phyloP scores from a whole-genome alignment of 2,888 invertebrate genomes.

The Eupsilia transversa region DNA sequence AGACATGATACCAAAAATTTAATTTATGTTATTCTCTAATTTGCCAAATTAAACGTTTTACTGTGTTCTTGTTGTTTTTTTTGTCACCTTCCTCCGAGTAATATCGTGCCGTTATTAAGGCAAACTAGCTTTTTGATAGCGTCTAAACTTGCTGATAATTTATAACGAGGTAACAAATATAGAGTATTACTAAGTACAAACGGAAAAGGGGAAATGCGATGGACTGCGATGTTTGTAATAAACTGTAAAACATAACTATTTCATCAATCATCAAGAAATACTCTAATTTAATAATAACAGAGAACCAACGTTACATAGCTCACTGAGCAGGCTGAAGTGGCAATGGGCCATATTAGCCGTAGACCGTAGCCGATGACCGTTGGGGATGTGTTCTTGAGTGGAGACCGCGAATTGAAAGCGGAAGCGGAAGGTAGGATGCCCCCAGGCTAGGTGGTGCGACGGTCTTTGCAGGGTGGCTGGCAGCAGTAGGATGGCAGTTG shows the following conservation, averaged over 20 bases:
- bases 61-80: conserved; percentile 28
- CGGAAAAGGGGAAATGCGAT: background rate
- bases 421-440: no score
- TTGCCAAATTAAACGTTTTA: conserved; percentile 50
- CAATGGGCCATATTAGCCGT: background rate
- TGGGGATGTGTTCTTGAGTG: background rate
- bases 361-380: background rate
- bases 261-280: background rate
- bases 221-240: background rate
- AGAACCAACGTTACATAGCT: background rate
- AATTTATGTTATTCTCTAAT: conserved; percentile 8
- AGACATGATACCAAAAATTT: conserved; percentile 23
- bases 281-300: background rate
- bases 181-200: background rate
- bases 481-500: no score
- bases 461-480: no score
- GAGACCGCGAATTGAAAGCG: no score
- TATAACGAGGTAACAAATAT: background rate
- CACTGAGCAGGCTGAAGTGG: background rate
- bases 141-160: background rate
- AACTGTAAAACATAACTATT: background rate
- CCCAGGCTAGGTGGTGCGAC: no score
- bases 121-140: background rate
- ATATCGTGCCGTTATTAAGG: background rate
- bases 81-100: background rate